Percentiles rank a stretch among this genome's conserved stretches.
Conservation (phyloP, 2,113 vertebrate species). For the Lepisosteus osseus region DNA sequence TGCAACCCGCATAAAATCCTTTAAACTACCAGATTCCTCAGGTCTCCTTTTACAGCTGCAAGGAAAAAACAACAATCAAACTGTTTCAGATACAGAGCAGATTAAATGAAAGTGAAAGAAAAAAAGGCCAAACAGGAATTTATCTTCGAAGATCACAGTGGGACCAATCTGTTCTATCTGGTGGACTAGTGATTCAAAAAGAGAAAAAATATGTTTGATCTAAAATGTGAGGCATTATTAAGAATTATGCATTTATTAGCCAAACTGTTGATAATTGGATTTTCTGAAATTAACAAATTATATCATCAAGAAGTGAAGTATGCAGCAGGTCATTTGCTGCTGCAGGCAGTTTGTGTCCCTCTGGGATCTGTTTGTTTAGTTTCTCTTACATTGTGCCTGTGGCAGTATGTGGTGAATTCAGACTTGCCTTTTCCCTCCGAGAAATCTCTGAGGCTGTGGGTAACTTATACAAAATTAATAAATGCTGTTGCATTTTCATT, state of each 20-base stretch:
- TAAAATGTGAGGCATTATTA: constrained; percentile 59
- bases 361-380: constrained; percentile 83
- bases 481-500: constrained; percentile 59
- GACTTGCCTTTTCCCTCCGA: constrained; percentile 71
- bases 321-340: constrained; percentile 78
- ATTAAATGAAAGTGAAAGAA: not conserved
- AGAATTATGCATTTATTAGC: constrained; percentile 46
- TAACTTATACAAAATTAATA: constrained; percentile 70
- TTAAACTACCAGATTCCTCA: too few relatives aligned
- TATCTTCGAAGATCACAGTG: not conserved
- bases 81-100: not conserved
- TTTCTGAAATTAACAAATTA: constrained; percentile 70
- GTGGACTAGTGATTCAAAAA: not conserved
- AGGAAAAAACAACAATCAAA: not conserved
- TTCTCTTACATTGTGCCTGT: constrained; percentile 77
- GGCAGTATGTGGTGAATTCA: constrained; percentile 78
- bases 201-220: constrained; percentile 47
- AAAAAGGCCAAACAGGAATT: not conserved
- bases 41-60: not conserved
- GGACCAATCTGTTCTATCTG: not conserved
- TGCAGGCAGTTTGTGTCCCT: constrained; percentile 69
- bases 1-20: too few relatives aligned
- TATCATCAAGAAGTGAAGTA: constrained; percentile 63
- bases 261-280: constrained; percentile 58
- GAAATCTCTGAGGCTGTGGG: constrained; percentile 58